Evolutionary conservation across 2,888 invertebrate species (phyloP), one percentile per base, ranked within the genome.

Genomic region (Auanema freiburgensis): DNA sequence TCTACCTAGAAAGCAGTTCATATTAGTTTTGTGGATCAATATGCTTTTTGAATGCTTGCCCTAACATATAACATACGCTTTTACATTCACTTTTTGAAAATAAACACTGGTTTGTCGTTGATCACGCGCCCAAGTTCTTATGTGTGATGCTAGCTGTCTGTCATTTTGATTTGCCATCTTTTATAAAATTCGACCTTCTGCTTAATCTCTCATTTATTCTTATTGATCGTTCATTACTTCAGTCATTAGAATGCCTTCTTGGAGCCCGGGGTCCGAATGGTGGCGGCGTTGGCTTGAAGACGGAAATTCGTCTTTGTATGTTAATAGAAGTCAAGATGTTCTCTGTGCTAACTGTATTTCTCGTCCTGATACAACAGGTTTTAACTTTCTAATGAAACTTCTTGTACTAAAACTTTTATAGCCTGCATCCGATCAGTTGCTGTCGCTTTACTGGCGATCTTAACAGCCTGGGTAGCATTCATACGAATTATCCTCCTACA

Each of bases 321-420:
- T 41, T 14, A 62, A 62, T 49, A 25, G 62, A 43, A 49, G 56
- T 18, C 23, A 21, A 23, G 71, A 73, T 51, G 73, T 73, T 5
- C 52, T 73, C 3, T 70, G 70, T 55, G 70, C 73, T 6, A 73
- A 73, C 63, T 73, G 73, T 42, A 54, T 63, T 41, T 57, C 57
- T 12, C 41, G 33, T 11, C 63, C 51, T 11, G 57, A 63, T 42
- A 23, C 41, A 16, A 53, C 58, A 11, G 62, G 62, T 62, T 11
- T 8, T 5, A 33, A 33, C 33, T 33, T 5, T 8, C 33, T 8
- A 33, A 8, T 5, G 8, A 33, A 33, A 33, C 33, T 33, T n/a
- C n/a, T n/a, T n/a, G n/a, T n/a, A n/a, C n/a, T n/a, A n/a, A 33
- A 33, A 33, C 33, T 3, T 16, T 60, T 60, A n/a, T 59, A 70